phyloP scores from a whole-genome alignment of 2,888 invertebrate genomes.

The Aleiodes leptofemur region DNA sequence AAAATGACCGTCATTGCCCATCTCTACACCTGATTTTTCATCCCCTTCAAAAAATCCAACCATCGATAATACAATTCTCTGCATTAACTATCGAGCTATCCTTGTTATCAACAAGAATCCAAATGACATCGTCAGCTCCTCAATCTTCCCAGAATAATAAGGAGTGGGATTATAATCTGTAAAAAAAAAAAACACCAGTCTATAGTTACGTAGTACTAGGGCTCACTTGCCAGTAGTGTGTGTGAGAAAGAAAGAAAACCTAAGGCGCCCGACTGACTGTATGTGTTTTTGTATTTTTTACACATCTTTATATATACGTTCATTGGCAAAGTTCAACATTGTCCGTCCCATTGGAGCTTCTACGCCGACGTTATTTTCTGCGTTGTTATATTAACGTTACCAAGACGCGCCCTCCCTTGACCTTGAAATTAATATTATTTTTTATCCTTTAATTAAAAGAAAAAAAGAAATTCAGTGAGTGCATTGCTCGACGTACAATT shows the following conservation, averaged over 20 bases:
- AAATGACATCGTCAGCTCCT: too few species aligned
- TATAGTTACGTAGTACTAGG: too few species aligned
- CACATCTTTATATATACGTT: conserved; percentile 32
- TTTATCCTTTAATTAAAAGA: neutral
- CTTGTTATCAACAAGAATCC: too few species aligned
- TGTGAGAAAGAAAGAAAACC: conserved; percentile 6
- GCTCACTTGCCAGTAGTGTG: conserved; percentile 7
- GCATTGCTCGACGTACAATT: neutral
- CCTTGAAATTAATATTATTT: conserved; percentile 56
- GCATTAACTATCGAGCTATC: too few species aligned
- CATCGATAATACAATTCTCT: too few species aligned
- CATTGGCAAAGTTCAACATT: conserved; percentile 40
- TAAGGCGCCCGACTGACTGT: conserved; percentile 11
- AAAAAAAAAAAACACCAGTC: too few species aligned
- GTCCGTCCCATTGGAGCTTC: neutral
- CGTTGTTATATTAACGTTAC: conserved; percentile 31
- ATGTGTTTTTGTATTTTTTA: conserved; percentile 26
- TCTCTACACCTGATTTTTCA: too few species aligned
- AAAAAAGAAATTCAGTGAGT: neutral
- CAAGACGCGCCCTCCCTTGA: conserved; percentile 65
- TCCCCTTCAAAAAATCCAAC: too few species aligned
- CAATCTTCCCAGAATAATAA: too few species aligned
- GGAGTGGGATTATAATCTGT: too few species aligned
- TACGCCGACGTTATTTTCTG: conserved; percentile 30
- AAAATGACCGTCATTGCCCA: too few species aligned